Evolutionary conservation across 2,888 invertebrate species (phyloP), one percentile per base, ranked within the genome.

Genomic region (Desoria tigrina): DNA sequence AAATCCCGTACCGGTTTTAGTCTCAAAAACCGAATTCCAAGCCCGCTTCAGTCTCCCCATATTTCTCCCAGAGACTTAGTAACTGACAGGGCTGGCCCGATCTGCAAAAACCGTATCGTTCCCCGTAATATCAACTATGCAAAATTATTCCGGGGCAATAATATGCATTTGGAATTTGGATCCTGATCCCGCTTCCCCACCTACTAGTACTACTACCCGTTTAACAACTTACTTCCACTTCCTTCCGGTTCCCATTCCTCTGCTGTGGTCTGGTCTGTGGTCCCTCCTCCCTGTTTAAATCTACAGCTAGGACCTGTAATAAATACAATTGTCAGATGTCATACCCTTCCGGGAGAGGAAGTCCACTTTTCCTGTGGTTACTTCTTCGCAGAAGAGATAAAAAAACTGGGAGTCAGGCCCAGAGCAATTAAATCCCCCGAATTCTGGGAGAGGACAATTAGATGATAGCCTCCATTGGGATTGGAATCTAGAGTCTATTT

Each of bases 11-110:
- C 4, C n/a, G 45, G 6, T 45, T 45, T 45, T 45, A n/a, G 9
- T 45, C n/a, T n/a, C 45, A 45, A n/a, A n/a, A 45, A 45, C 45
- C 45, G 21, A 45, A 45, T 45, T 45, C 45, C 16, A 45, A 32
- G 32, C 32, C 45, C 21, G 45, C 45, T 16, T 37, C 23, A 37
- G 21, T 18, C 56, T 11, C 18, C 18, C 42, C 58, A 58, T 58
- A 58, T 58, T 58, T 58, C 58, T 58, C 28, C 21, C 23, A 18
- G 49, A 58, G 45, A 58, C 49, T 42, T 58, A 58, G 42, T 21
- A 42, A 58, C 45, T 45, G 58, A 58, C 58, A 54, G 37, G 28
- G 32, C 26, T 27, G n/a, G 39, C 24, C 24, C 6, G 51, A 51
- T 51, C 11, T 51, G 51, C 51, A 45, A 45, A 45, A 45, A 45